These are phyloP conservation scores for Zaprionus gabonicus DNA, from an alignment of 1,140 invertebrate species.

Conservation along the genomic window DNA sequence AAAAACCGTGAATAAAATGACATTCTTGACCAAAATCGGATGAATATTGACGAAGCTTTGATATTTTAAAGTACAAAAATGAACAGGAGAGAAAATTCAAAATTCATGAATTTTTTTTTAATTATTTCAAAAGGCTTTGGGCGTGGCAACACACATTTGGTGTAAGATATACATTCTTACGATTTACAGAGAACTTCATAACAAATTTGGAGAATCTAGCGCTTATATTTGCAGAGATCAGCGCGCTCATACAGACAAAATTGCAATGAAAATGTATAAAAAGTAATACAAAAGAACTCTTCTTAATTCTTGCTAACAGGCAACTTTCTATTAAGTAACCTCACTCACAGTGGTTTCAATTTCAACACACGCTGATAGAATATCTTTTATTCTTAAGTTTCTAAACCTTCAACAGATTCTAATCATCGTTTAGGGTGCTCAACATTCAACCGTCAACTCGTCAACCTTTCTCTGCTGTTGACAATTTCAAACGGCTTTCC, in stretches of 20 bases:
- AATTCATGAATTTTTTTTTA: no score
- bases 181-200: accelerated
- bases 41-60: no score
- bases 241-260: background rate
- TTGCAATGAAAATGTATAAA: no score
- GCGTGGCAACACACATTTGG: no score
- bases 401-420: background rate
- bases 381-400: background rate
- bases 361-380: background rate
- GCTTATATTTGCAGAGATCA: background rate
- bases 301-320: background rate
- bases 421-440: background rate
- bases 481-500: background rate
- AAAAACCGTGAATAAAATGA: no score
- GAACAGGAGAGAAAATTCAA: no score
- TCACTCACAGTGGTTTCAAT: background rate
- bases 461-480: background rate
- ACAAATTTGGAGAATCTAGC: background rate
- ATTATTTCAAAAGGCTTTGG: no score
- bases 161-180: accelerated
- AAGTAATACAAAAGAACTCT: no score
- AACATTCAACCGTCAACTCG: background rate
- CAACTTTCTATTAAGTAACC: background rate
- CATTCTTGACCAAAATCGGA: no score
- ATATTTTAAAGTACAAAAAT: no score